Evolutionary conservation across 2,888 invertebrate species (phyloP).

Genomic region (Elysia crispata): DNA sequence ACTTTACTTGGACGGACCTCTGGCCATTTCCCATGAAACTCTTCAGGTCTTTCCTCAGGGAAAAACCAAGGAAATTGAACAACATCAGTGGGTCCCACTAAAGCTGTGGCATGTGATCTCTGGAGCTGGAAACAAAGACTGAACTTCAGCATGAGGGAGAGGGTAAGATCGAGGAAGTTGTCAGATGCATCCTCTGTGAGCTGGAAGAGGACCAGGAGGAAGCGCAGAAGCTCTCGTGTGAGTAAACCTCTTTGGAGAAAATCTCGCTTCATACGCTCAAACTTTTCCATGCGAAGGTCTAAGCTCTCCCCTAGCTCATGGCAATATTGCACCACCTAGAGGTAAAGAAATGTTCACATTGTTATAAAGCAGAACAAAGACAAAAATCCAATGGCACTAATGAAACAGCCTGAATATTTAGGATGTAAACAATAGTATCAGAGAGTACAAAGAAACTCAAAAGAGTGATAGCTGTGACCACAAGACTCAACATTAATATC

Average conservation of each 20-base stretch:
- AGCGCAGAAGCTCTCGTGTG: constrained; percentile 66
- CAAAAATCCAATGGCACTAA: too few relatives aligned
- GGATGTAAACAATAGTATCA: too few relatives aligned
- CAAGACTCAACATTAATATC: too few relatives aligned
- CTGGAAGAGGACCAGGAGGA: constrained; percentile 64
- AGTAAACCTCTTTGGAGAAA: constrained; percentile 66
- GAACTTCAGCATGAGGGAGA: constrained; percentile 69
- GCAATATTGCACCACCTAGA: constrained; percentile 60
- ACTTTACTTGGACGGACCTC: constrained; percentile 50
- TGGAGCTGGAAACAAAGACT: constrained; percentile 70
- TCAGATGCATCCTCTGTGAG: constrained; percentile 63
- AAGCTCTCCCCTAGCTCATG: constrained; percentile 57
- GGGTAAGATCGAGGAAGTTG: constrained; percentile 60
- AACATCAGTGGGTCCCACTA: constrained; percentile 59
- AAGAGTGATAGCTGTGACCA: too few relatives aligned
- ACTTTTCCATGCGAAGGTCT: constrained; percentile 40
- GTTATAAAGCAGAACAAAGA: too few relatives aligned
- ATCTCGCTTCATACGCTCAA: constrained; percentile 62
- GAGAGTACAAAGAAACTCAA: too few relatives aligned
- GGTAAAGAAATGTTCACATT: too few relatives aligned
- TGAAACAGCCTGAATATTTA: too few relatives aligned
- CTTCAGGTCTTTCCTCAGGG: constrained; percentile 57
- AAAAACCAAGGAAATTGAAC: constrained; percentile 73
- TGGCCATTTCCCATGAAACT: constrained; percentile 62
- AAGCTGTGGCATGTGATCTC: constrained; percentile 54